Base-by-base conservation (phyloP, 2,888 invertebrate genomes). In the Amaurobius ferox region DNA sequence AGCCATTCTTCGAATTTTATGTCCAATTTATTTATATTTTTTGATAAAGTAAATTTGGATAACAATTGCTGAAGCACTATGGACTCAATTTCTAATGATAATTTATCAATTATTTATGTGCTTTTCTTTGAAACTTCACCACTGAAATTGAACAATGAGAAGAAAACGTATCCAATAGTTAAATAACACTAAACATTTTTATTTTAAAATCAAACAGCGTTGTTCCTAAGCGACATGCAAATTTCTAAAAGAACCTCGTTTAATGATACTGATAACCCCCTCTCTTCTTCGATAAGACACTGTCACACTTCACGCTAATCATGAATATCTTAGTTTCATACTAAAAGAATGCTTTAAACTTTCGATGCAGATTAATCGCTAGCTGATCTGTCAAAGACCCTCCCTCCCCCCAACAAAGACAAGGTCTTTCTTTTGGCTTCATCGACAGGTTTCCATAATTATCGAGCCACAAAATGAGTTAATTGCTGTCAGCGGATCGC, bases 401-500 rank as follows among this genome's bases (percentile, higher is more conserved):
- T 61, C 74, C 35, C 71, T 30, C 44, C 35, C 64, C 32, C 62
- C 61, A 30, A 29, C 71, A 32, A 30, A 61, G 61, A 19, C 35
- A 16, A 39, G 16, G 11, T 16, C 35, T 66, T 71, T 83, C 83
- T 72, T 83, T 77, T 77, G 77, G 30, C 66, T 70, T 35, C 83
- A 72, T 85, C 77, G 77, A 85, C 77, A 78, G 77, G 71, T 78
- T 78, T 77, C 72, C 77, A 77, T 85, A 85, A 85, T 85, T 77
- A 85, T 85, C 76, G 77, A 77, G 76, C 66, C 72, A 30, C 55
- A 39, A 77, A 85, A 85, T 85, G 71, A 77, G 71, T 71, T 85
- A 85, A 85, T 85, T 85, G 77, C 83, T 77, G 83, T 85, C 83
- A 81, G 62, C 81, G 81, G 74, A 81, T 81, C 81, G 70, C 62